Conservation (phyloP, 2,113 vertebrate species). For the Dermatemys mawii region DNA sequence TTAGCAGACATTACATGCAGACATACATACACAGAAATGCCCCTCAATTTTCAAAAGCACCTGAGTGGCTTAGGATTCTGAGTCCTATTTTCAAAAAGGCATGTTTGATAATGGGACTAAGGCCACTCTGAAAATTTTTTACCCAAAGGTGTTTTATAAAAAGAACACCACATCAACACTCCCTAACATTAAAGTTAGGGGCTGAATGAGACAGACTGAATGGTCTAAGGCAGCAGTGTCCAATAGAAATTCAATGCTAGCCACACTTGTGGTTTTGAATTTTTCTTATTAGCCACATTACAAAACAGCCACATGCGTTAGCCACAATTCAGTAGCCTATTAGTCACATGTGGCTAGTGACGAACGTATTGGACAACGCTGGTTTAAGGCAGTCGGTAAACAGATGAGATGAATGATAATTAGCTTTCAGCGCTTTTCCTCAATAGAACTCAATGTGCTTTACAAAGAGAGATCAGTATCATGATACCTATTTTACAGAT, state of each 20-base stretch:
- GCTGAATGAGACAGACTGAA: fast-evolving
- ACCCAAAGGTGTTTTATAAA: background rate
- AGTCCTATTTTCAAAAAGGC: background rate
- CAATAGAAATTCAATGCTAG: too few species aligned
- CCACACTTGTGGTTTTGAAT: too few species aligned
- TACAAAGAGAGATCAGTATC: background rate
- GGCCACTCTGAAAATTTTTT: background rate
- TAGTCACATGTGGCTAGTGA: too few species aligned
- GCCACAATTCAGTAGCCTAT: too few species aligned
- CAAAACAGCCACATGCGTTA: too few species aligned
- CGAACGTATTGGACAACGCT: too few species aligned
- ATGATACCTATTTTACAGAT: background rate
- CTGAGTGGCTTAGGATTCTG: background rate
- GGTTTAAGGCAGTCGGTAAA: background rate
- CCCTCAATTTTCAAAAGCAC: background rate
- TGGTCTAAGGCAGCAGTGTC: background rate
- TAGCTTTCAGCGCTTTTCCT: background rate
- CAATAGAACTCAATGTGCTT: background rate
- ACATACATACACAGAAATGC: fast-evolving
- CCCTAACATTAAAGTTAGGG: fast-evolving
- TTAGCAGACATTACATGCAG: background rate
- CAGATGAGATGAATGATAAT: background rate
- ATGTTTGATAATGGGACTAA: background rate
- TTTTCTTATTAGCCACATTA: too few species aligned
- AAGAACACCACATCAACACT: background rate